Conservation (phyloP, 2,113 vertebrate genomes). For the Dendrocopos noguchii region DNA sequence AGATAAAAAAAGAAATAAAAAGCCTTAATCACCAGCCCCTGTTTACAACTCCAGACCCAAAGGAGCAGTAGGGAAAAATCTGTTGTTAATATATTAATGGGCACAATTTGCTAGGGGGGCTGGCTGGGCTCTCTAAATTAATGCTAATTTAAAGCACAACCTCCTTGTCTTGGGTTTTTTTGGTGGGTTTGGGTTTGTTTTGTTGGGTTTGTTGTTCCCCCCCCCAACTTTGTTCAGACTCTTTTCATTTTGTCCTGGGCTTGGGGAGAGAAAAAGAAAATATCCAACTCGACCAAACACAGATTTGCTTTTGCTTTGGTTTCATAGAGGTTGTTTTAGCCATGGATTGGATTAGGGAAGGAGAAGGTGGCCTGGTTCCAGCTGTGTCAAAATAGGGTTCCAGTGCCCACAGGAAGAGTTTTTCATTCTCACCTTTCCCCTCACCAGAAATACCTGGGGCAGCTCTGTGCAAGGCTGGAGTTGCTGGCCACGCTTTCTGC, state of each 20-base stretch:
- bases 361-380: background rate
- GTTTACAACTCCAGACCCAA: background rate
- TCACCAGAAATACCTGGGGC: background rate
- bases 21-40: constrained; percentile 21
- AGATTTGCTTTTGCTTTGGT: background rate
- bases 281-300: accelerated
- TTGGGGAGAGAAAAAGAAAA: background rate
- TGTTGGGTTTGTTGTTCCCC: no score
- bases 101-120: constrained; percentile 34
- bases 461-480: background rate
- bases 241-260: background rate
- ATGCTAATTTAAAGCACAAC: constrained; percentile 54
- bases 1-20: background rate
- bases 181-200: background rate
- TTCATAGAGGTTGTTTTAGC: background rate
- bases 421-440: background rate
- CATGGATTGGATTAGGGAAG: background rate
- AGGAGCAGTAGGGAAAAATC: constrained; percentile 25
- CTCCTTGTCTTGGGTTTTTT: background rate
- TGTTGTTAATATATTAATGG: constrained; percentile 54
- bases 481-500: accelerated
- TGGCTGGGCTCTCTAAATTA: constrained; percentile 48
- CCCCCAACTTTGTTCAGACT: background rate
- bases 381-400: background rate
- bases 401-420: background rate